Evolutionary conservation across 2,888 invertebrate genomes (phyloP).

Genomic region (Incurvaria masculella): DNA sequence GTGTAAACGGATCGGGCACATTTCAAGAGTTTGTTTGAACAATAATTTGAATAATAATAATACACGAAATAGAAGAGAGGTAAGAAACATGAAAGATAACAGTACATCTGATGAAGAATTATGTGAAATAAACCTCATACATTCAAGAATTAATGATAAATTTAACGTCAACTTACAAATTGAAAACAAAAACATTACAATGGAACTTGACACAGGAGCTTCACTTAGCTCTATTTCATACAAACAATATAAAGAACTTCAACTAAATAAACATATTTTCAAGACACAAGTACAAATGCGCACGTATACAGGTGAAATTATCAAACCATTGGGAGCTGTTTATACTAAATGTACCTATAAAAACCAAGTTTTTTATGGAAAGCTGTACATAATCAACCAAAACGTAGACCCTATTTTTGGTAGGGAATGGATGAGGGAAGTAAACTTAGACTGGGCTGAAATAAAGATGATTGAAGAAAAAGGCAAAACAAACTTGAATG

Average conservation of each 20-base stretch:
- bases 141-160: too few species aligned
- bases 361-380: neutral
- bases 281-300: slow-evolving; percentile 2
- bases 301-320: slow-evolving; percentile 3
- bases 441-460: slow-evolving; percentile 2
- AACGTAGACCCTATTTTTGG: slow-evolving; percentile 7
- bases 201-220: slow-evolving; percentile 11
- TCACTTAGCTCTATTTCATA: slow-evolving; percentile 4
- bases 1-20: too few species aligned
- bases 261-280: neutral
- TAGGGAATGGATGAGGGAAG: slow-evolving; percentile 11
- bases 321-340: slow-evolving; percentile 3
- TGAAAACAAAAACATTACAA: slow-evolving; percentile 13
- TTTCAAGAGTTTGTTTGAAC: too few species aligned
- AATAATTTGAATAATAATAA: too few species aligned
- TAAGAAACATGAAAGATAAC: too few species aligned
- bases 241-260: neutral
- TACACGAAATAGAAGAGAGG: too few species aligned
- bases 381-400: slow-evolving; percentile 4
- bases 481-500: too few species aligned
- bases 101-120: too few species aligned
- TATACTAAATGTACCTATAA: slow-evolving; percentile 2
- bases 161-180: neutral
- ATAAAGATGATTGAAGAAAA: too few species aligned
- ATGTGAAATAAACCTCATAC: too few species aligned